Evolutionary conservation across 2,797 vertebrate genomes (phyloP), one percentile per base, ranked within the genome.

Genomic region (Girardinus metallicus): DNA sequence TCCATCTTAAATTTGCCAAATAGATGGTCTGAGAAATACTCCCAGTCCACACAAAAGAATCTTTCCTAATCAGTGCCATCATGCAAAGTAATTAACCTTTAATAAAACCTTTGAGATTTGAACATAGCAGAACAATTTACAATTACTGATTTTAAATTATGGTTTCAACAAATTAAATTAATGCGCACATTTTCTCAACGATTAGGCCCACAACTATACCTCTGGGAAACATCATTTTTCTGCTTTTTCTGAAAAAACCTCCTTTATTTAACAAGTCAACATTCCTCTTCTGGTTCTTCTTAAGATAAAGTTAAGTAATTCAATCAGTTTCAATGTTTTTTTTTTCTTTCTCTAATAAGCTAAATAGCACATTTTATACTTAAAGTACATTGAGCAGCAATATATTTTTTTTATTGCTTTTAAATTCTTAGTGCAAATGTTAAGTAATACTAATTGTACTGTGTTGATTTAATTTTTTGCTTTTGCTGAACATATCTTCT

Each of bases 1-100:
- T 88, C 79, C 83, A 87, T 70, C 70, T 85, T 70, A 82, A 49
- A 87, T 77, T 80, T 81, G 80, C 81, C 86, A 82, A 88, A 83
- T 74, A 71, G 73, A 82, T 29, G 64, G 78, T 39, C 34, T 64
- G 49, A 71, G 74, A 76, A 90, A 83, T 80, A 79, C 80, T 77
- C 47, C 34, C 18, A 64, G 34, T 36, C 62, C 62, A 64, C 36
- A 36, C 72, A 66, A 72, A 79, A 77, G 41, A 39, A 73, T 83
- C 76, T n/a, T 75, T 74, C 80, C 55, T 83, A 83, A 87, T 86
- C 36, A 84, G 77, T 72, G 47, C 74, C 74, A 79, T 81, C 78
- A 83, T 87, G 85, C 51, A 46, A 41, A 85, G 83, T 86, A 86
- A 85, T 88, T 74, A 75, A 55, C 41, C 68, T 83, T 23, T 66